Percentiles rank a stretch among this genome's conserved stretches.
These are phyloP conservation scores for Tolmerus cingulatus DNA, from an alignment of 2,888 invertebrate species.

Conservation along the genomic window DNA sequence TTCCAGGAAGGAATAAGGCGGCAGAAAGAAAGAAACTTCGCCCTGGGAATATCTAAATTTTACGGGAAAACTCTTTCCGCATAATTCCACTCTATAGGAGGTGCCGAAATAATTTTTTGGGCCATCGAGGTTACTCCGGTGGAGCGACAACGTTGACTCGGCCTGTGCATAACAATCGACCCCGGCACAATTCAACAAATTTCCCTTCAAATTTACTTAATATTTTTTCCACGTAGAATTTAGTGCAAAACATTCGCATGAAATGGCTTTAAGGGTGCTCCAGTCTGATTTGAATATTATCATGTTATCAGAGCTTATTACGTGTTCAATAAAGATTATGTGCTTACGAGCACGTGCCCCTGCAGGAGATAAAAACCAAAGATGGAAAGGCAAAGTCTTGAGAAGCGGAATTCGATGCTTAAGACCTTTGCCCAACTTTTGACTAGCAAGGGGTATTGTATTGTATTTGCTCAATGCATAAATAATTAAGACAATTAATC, in stretches of 20 bases:
- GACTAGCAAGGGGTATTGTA: background rate
- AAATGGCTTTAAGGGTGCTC: background rate
- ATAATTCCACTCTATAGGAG: constrained; percentile 26
- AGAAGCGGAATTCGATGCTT: background rate
- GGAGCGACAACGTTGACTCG: constrained; percentile 8
- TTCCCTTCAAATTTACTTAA: constrained; percentile 24
- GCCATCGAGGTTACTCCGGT: constrained; percentile 6
- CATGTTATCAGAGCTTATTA: background rate
- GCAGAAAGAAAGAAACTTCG: background rate
- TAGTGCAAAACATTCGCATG: constrained; percentile 21
- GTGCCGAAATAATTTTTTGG: constrained; percentile 17
- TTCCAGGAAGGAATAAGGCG: background rate
- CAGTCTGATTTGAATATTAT: constrained; percentile 8
- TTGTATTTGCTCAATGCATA: background rate
- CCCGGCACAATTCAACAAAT: constrained; percentile 18
- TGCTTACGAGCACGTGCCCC: background rate
- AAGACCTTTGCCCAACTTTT: background rate
- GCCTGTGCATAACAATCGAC: constrained; percentile 39
- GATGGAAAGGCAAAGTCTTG: background rate
- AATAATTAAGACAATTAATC: background rate
- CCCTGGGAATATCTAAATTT: constrained; percentile 34
- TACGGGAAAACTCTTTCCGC: constrained; percentile 20
- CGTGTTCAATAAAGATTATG: background rate
- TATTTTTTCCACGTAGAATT: constrained; percentile 37
- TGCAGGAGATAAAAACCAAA: background rate